Percentiles rank a stretch among this genome's conserved stretches.
Conservation (phyloP, 2,113 vertebrate genomes). For the Corythoichthys intestinalis region DNA sequence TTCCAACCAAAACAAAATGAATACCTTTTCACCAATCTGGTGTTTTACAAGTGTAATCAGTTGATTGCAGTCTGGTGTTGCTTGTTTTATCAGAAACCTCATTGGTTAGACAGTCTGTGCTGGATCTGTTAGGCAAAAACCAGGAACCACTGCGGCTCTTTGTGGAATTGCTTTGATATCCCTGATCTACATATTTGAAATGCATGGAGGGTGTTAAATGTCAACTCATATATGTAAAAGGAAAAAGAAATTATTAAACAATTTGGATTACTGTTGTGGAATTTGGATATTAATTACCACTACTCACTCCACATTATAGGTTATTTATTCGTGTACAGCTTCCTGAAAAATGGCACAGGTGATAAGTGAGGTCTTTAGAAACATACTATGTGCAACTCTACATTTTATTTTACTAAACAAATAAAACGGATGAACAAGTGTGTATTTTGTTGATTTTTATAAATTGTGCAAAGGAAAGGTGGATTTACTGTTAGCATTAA, state of each 20-base stretch:
- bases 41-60: too few species aligned
- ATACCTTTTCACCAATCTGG: too few species aligned
- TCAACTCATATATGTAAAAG: conserved; percentile 13
- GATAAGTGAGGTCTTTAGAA: conserved; percentile 39
- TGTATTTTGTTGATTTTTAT: conserved; percentile 43
- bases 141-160: too few species aligned
- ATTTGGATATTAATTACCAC: conserved; percentile 3
- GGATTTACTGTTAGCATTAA: conserved; percentile 25
- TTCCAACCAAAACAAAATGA: too few species aligned
- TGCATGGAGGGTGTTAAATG: conserved; percentile 30
- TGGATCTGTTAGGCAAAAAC: too few species aligned
- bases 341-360: conserved; percentile 27
- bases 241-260: conserved; percentile 7
- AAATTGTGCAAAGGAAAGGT: conserved; percentile 26
- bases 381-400: conserved; percentile 34
- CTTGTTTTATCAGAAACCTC: too few species aligned
- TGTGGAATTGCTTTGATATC: too few species aligned
- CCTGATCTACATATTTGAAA: conserved; percentile 41
- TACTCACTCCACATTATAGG: neutral
- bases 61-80: too few species aligned
- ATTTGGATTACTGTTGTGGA: conserved; percentile 24
- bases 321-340: conserved; percentile 7
- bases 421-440: conserved; percentile 44
- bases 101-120: too few species aligned
- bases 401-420: conserved; percentile 56